Evolutionary conservation across 2,888 invertebrate species (phyloP).

Genomic region (Plemyria rubiginata): DNA sequence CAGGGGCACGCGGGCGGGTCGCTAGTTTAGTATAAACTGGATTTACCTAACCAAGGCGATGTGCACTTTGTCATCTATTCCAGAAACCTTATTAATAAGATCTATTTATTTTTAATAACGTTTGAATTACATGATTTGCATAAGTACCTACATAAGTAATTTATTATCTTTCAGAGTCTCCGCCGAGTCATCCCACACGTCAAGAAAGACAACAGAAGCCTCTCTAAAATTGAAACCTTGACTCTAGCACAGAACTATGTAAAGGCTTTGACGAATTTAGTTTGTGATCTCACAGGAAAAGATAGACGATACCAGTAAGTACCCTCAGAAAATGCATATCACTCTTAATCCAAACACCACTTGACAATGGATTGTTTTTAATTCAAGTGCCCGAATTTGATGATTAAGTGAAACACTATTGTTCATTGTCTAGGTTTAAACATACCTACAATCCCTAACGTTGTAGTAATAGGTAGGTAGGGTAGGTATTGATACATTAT

Average conservation of each 20-base stretch:
- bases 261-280: constrained; percentile 94
- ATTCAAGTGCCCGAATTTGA: constrained; percentile 3
- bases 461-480: not conserved
- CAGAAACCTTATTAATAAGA: too few relatives aligned
- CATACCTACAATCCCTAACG: not conserved
- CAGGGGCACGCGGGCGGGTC: too few relatives aligned
- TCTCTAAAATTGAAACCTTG: constrained; percentile 95
- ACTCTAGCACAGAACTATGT: constrained; percentile 96
- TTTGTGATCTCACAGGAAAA: constrained; percentile 88
- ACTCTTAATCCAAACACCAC: constrained; percentile 9
- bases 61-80: too few relatives aligned
- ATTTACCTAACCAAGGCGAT: too few relatives aligned
- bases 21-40: too few relatives aligned
- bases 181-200: constrained; percentile 95
- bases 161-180: constrained; percentile 85
- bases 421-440: constrained; percentile 26
- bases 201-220: constrained; percentile 91
- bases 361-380: constrained; percentile 14
- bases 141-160: too few relatives aligned
- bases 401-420: constrained; percentile 15
- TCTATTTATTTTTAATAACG: too few relatives aligned
- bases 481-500: too few relatives aligned
- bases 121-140: too few relatives aligned
- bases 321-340: not conserved
- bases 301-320: constrained; percentile 85